Evolutionary conservation across 2,888 invertebrate species (phyloP).

Genomic region (Thyatira batis): DNA sequence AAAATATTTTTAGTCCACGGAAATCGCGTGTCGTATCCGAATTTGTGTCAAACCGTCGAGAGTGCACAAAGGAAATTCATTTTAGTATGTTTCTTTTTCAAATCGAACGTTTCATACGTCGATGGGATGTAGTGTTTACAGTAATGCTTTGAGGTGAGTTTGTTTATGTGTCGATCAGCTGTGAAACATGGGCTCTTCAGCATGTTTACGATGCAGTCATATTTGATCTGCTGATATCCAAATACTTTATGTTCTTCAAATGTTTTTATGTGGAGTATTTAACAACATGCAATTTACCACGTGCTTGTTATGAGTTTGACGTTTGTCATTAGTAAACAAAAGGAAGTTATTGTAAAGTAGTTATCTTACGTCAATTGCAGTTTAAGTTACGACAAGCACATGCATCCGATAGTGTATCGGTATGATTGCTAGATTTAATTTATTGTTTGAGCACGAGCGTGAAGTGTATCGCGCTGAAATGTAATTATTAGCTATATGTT

Average conservation of each 20-base stretch:
- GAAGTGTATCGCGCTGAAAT: background rate
- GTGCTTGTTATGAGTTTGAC: constrained; percentile 13
- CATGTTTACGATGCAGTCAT: constrained; percentile 28
- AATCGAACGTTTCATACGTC: constrained; percentile 50
- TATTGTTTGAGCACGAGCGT: background rate
- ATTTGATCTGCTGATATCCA: constrained; percentile 1
- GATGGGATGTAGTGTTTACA: constrained; percentile 57
- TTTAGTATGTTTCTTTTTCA: constrained; percentile 22
- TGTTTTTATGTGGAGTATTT: background rate
- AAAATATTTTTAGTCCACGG: constrained; percentile 70
- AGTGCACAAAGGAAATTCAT: constrained; percentile 53
- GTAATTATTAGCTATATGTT: background rate
- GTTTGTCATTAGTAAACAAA: constrained; percentile 15
- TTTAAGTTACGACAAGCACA: background rate
- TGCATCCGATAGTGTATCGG: background rate
- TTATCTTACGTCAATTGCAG: background rate
- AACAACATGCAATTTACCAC: background rate
- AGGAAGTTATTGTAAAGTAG: constrained; percentile 3
- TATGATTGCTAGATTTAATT: background rate
- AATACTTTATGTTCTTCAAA: constrained; percentile 1
- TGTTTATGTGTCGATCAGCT: constrained; percentile 68
- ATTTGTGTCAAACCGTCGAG: constrained; percentile 33
- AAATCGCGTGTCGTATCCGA: constrained; percentile 54
- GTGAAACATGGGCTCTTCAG: constrained; percentile 32
- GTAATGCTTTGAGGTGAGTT: constrained; percentile 60